Evolutionary conservation across 2,888 invertebrate genomes (phyloP).

Genomic region (Microdon myrmicae): DNA sequence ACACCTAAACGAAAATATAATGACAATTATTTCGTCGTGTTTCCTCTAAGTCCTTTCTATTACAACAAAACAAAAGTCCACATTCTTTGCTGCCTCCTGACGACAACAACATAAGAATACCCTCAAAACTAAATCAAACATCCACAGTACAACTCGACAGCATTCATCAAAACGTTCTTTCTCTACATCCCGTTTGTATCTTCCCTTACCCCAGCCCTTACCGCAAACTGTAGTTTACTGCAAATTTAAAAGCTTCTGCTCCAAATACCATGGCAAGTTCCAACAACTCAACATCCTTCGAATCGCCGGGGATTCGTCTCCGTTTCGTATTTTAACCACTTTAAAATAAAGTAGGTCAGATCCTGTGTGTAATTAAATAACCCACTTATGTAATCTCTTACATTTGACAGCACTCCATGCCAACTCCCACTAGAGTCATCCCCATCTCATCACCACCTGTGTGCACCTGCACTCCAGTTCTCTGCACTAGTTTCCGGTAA

Average conservation of each 20-base stretch:
- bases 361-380: conserved; percentile 52
- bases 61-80: too few species aligned
- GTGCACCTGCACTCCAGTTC: conserved; percentile 8
- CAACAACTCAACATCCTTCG: conserved; percentile 12
- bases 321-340: conserved; percentile 13
- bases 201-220: too few species aligned
- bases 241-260: conserved; percentile 31
- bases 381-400: conserved; percentile 46
- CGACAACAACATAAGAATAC: too few species aligned
- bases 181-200: too few species aligned
- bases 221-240: too few species aligned
- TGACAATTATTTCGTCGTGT: too few species aligned
- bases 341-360: conserved; percentile 35
- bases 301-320: background rate
- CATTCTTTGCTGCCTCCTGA: too few species aligned
- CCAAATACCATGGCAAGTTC: conserved; percentile 18
- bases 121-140: too few species aligned
- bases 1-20: too few species aligned
- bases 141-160: too few species aligned
- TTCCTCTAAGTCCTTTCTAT: too few species aligned
- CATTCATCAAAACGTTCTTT: too few species aligned
- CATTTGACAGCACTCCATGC: conserved; percentile 36
- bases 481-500: conserved; percentile 48
- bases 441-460: conserved; percentile 5
- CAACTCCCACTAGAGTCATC: conserved; percentile 3